These are phyloP conservation scores for Burhinus bistriatus DNA, from an alignment of 2,113 vertebrate species.

Conservation along the genomic window DNA sequence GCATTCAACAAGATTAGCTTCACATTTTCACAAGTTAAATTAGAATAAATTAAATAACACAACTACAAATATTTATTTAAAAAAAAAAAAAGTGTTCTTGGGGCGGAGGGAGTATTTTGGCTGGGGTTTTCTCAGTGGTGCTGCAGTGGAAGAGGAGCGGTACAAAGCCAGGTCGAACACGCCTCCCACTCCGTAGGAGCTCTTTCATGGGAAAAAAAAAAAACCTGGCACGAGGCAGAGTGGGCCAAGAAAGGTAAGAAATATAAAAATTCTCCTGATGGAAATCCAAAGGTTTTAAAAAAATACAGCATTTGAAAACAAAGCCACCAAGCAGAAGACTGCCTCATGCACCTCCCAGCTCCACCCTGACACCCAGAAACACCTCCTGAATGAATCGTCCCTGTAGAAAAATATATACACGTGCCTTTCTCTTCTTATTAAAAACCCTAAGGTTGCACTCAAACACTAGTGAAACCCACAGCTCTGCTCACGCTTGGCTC, in stretches of 20 bases:
- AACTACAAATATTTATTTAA: neutral
- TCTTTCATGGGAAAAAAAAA: neutral
- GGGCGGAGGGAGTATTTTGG: neutral
- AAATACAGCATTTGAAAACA: slow-evolving; percentile 46
- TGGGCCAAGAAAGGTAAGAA: neutral
- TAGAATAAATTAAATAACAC: neutral
- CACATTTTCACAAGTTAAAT: neutral
- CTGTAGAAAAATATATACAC: slow-evolving; percentile 50
- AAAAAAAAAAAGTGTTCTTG: neutral
- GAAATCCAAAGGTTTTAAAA: slow-evolving; percentile 52
- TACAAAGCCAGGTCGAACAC: accelerated
- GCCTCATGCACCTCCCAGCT: neutral
- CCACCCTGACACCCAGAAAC: neutral
- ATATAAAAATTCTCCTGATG: slow-evolving; percentile 55
- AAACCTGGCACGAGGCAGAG: neutral
- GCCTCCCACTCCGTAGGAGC: neutral
- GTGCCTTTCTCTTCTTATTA: neutral
- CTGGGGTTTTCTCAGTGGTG: neutral
- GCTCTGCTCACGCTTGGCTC: slow-evolving; percentile 39
- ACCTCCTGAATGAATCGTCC: neutral
- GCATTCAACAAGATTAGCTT: neutral
- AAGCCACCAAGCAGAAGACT: slow-evolving; percentile 10
- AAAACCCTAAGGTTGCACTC: neutral
- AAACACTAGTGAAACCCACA: neutral
- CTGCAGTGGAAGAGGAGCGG: neutral